Evolutionary conservation across 2,797 vertebrate species (phyloP).

Genomic region (Clarias pachynema): DNA sequence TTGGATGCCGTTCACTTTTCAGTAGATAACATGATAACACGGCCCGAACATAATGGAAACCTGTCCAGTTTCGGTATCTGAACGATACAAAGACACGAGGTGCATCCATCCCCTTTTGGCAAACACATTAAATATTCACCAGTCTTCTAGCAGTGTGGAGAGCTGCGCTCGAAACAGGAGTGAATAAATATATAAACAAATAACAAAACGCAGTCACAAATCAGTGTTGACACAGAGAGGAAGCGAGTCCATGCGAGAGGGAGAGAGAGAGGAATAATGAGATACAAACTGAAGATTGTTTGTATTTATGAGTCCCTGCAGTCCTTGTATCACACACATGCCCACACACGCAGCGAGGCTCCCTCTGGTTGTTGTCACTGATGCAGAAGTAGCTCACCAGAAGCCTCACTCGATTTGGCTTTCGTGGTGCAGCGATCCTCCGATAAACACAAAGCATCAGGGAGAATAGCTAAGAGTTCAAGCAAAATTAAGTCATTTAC

Average conservation of each 20-base stretch:
- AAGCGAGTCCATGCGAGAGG: constrained; percentile 7
- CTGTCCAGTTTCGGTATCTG: not conserved
- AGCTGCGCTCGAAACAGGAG: constrained; percentile 23
- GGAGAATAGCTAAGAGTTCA: no score
- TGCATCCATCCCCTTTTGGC: not conserved
- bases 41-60: not conserved
- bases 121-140: constrained; percentile 28
- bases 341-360: constrained; percentile 27
- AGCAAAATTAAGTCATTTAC: constrained; percentile 12
- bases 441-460: constrained; percentile 19
- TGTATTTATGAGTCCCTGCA: constrained; percentile 50
- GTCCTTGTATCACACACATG: constrained; percentile 33
- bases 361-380: constrained; percentile 32
- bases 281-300: constrained; percentile 42
- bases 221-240: constrained; percentile 46
- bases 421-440: not conserved
- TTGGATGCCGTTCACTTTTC: no score
- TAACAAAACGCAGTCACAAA: constrained; percentile 48
- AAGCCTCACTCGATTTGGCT: constrained; percentile 33
- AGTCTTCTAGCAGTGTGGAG: constrained; percentile 3
- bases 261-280: constrained; percentile 40
- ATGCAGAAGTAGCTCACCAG: constrained; percentile 13
- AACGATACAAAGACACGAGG: not conserved
- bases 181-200: constrained; percentile 48
- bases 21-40: not conserved